Base-by-base conservation (phyloP, 2,113 vertebrate species). In the Physeter macrocephalus region DNA sequence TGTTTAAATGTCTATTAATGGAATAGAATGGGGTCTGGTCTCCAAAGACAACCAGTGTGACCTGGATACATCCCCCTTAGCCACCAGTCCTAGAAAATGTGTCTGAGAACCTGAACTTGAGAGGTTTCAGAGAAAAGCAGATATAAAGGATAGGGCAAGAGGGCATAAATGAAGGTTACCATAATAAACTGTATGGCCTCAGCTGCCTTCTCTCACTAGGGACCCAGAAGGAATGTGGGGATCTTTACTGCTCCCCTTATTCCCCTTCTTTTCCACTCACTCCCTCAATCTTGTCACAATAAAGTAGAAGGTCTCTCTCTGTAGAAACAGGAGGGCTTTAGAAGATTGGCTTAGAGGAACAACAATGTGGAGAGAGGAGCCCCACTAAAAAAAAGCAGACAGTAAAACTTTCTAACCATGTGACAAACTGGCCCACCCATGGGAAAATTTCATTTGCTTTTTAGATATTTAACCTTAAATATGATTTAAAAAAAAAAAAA, bases 11-110 rank as follows among this genome's bases (percentile, higher is more conserved):
- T 36, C 5, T 54, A 27, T 49, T 54, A 17, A 36, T 62, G 5
- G 17, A n/a, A 3, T 54, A 43, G n/a, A 43, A 27, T 34, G 52
- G 52, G 14, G 5, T 25, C 21, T 31, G 41, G 3, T 88, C 10
- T 4, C 13, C 5, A 17, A 3, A 0, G 11, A 46, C 12, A 41
- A 5, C 1, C 6, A 14, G 2, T 41, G 21, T 89, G 46, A 72
- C 23, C 13, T 71, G 25, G 5, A 36, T 43, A 20, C 2, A 20
- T 49, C 4, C 8, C 34, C 0, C 8, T 27, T 39, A 21, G 34
- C 34, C 5, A 21, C 3, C 34, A 72, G 13, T 41, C 10, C 15
- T 66, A 67, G 27, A 17, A 31, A 87, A 17, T 54, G 7, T 78
- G 34, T 64, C 49, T 69, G 13, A n/a, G 29, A 72, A 49, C 29